A percentile compares a stretch with the other conserved stretches of the same genome.
These are phyloP conservation scores for Eristalis tenax DNA, from an alignment of 2,888 invertebrate genomes.

Conservation along the genomic window DNA sequence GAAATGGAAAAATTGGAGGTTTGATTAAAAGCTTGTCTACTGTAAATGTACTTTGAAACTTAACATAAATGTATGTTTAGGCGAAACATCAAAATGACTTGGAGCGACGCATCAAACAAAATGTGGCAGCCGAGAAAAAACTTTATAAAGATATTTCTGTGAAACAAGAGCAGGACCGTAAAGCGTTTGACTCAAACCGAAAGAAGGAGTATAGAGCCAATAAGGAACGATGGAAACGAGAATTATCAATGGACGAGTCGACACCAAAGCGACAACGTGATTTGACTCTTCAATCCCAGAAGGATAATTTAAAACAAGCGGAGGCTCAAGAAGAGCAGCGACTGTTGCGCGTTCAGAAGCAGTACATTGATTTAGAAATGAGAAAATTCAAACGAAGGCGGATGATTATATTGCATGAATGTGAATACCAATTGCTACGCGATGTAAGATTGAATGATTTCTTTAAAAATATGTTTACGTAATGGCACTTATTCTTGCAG, in stretches of 20 bases:
- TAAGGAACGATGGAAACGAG: conserved; percentile 98
- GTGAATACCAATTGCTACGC: conserved; percentile 94
- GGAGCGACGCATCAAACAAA: conserved; percentile 92
- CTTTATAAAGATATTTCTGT: conserved; percentile 94
- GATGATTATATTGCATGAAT: conserved; percentile 91
- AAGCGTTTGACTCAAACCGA: conserved; percentile 94
- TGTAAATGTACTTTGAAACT: not conserved
- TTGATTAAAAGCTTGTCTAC: conserved; percentile 45
- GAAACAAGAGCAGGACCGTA: conserved; percentile 95
- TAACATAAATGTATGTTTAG: conserved; percentile 76
- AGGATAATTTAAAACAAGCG: conserved; percentile 94
- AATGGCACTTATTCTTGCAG: conserved; percentile 81
- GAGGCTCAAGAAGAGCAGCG: conserved; percentile 95
- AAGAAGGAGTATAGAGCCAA: conserved; percentile 98
- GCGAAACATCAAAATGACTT: conserved; percentile 89
- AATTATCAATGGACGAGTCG: conserved; percentile 94
- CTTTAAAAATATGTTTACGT: conserved; percentile 1
- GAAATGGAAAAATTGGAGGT: conserved; percentile 94
- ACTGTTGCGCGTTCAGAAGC: conserved; percentile 92
- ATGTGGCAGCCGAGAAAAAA: conserved; percentile 94
- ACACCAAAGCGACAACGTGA: conserved; percentile 95
- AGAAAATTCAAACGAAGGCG: conserved; percentile 95
- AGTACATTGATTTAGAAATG: conserved; percentile 95
- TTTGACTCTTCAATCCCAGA: conserved; percentile 94
- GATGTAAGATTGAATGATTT: conserved; percentile 84